Evolutionary conservation across 2,888 invertebrate genomes (phyloP).

Genomic region (Xestia c-nigrum): DNA sequence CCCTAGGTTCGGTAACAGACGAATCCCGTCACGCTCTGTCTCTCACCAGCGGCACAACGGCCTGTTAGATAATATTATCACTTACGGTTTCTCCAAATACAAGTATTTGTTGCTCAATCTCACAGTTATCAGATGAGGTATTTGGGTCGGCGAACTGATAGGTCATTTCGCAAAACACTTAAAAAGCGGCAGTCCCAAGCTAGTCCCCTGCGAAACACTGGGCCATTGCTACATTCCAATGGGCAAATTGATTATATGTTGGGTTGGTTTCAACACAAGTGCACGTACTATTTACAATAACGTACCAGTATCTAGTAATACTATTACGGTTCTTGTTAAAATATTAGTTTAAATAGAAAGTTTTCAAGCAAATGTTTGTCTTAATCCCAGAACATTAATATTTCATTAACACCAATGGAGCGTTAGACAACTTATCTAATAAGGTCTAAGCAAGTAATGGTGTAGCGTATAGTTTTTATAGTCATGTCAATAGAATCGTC

Average conservation of each 20-base stretch:
- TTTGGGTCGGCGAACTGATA: slow-evolving; percentile 69
- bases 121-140: slow-evolving; percentile 64
- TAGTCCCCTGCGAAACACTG: slow-evolving; percentile 64
- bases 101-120: slow-evolving; percentile 55
- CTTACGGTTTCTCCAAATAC: slow-evolving; percentile 51
- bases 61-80: slow-evolving; percentile 59
- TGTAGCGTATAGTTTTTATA: slow-evolving; percentile 33
- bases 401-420: slow-evolving; percentile 24
- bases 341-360: slow-evolving; percentile 59
- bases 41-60: slow-evolving; percentile 41
- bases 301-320: slow-evolving; percentile 63
- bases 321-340: slow-evolving; percentile 59
- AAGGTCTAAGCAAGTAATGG: slow-evolving; percentile 21
- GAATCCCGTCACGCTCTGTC: slow-evolving; percentile 60
- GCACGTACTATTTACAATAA: slow-evolving; percentile 69
- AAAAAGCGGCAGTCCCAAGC: slow-evolving; percentile 56
- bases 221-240: slow-evolving; percentile 66
- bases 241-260: slow-evolving; percentile 68
- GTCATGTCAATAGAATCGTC: slow-evolving; percentile 66
- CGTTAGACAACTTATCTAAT: slow-evolving; percentile 8
- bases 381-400: slow-evolving; percentile 41
- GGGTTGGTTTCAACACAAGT: slow-evolving; percentile 69
- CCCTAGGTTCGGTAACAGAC: slow-evolving; percentile 44
- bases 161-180: slow-evolving; percentile 59
- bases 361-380: slow-evolving; percentile 52